Evolutionary conservation across 2,113 vertebrate species (phyloP).

Genomic region (Syrrhaptes paradoxus): DNA sequence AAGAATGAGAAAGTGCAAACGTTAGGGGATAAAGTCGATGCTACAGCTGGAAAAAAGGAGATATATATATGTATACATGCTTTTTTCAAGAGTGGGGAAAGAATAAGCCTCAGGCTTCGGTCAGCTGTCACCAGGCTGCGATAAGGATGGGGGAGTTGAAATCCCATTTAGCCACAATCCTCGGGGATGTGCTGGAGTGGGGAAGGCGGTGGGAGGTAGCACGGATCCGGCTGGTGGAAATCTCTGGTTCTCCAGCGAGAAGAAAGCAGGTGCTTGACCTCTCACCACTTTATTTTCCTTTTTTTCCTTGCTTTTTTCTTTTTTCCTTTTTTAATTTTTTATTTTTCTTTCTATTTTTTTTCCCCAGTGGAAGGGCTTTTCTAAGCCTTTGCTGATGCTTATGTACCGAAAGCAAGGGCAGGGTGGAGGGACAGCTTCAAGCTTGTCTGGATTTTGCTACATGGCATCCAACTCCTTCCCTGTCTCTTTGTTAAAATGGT

Average conservation of each 20-base stretch:
- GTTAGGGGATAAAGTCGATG: background rate
- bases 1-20: background rate
- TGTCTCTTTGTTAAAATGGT: background rate
- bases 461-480: background rate
- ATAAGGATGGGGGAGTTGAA: conserved; percentile 16
- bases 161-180: conserved; percentile 20
- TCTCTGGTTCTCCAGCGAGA: background rate
- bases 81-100: background rate
- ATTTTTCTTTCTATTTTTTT: background rate
- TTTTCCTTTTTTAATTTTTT: background rate
- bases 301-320: background rate
- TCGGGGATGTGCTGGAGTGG: background rate
- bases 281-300: background rate
- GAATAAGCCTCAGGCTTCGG: background rate
- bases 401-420: background rate
- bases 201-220: background rate
- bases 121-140: background rate
- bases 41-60: background rate
- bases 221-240: background rate
- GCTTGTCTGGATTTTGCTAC: background rate
- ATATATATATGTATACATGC: background rate
- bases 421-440: background rate
- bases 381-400: background rate
- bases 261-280: background rate
- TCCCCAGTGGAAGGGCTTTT: background rate